Conservation (phyloP, 2,113 vertebrate species). For the Electrona antarctica region DNA sequence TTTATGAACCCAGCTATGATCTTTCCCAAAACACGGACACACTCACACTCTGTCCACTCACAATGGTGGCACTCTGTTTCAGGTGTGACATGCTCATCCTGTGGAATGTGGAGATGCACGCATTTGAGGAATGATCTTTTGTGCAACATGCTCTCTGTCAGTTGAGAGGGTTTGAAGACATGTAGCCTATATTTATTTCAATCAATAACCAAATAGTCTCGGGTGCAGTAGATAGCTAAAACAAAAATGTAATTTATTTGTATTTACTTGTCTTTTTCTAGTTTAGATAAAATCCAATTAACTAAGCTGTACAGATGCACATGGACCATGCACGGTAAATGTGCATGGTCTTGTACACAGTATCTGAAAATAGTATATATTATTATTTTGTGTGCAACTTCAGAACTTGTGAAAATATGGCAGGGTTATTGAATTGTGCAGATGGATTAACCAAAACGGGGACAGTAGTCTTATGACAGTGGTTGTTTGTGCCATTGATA, state of each 20-base stretch:
- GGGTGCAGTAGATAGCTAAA: not conserved
- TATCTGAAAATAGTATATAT: not conserved
- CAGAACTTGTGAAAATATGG: not conserved
- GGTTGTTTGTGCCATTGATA: conserved; percentile 9
- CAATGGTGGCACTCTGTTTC: no score
- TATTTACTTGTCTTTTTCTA: not conserved
- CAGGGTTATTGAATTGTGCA: not conserved
- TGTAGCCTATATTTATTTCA: not conserved
- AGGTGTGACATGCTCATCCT: no score
- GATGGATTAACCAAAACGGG: not conserved
- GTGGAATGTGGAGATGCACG: no score
- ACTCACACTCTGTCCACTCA: no score
- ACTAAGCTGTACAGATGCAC: conserved; percentile 4
- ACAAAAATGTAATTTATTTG: not conserved
- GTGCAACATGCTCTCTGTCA: no score
- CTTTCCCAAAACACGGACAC: no score
- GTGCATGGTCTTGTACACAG: not conserved
- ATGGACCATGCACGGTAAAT: not conserved
- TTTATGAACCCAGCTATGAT: no score
- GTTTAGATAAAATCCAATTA: not conserved
- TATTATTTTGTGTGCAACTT: not conserved
- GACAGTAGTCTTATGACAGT: conserved; percentile 19
- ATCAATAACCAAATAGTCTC: not conserved
- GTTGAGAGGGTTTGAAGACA: not conserved
- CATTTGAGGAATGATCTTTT: no score